Base-by-base conservation (phyloP, 2,797 vertebrate genomes). In the Acanthis flammea region DNA sequence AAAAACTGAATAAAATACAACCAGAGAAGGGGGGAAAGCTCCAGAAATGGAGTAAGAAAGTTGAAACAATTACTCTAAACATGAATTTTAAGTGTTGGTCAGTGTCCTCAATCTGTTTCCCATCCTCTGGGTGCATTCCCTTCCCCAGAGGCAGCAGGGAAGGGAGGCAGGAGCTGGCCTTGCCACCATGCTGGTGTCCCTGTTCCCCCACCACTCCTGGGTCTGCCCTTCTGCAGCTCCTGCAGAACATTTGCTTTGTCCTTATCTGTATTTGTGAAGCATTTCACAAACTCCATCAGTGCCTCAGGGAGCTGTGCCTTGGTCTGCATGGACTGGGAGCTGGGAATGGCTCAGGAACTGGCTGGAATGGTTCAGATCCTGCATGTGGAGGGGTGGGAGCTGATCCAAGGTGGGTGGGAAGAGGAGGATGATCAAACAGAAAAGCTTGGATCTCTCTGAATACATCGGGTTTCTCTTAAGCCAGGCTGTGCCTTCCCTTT, bases 261-360 rank as follows among this genome's bases (percentile, higher is more conserved):
- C 92, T 88, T 42, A 39, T 83, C 92, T 75, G 68, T n/a, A 1
- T 48, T 61, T 57, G 95, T 53, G 82, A 45, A 77, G 58, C 74
- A 41, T 50, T 79, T 79, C 87, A 87, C 81, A 28, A 72, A 15
- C 72, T 60, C 68, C 12, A 1, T 4, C 61, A 4, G 57, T 4
- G 85, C 78, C 85, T 44, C 71, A 3, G 81, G 83, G 87, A 84
- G 66, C 81, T 24, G 81, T 28, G 87, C 28, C 2, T 1, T 33
- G 65, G 6, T 51, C 80, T 55, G 14, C 50, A 42, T 0, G 14
- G 62, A 18, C 21, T 9, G 66, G 78, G 67, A 82, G 57, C 61
- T 71, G 85, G 92, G 90, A 90, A 58, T 1, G 21, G 19, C 65
- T 33, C 1, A 0, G 87, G 79, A 90, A 88, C 60, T 33, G 84